Conservation (phyloP, 2,888 invertebrate species). For the Molanna angustata region DNA sequence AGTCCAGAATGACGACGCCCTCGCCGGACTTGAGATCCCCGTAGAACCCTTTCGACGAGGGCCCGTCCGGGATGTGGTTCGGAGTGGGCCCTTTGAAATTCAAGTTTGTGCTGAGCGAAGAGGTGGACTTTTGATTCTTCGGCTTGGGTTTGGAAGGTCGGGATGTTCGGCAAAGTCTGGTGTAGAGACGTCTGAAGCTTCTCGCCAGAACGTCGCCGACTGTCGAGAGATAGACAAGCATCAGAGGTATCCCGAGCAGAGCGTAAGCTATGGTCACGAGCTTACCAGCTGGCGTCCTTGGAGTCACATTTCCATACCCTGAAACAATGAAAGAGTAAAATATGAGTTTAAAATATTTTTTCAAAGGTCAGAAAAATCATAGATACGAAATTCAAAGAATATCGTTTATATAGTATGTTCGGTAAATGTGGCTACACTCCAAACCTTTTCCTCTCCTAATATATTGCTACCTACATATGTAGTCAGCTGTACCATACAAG, state of each 20-base stretch:
- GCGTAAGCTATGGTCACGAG: slow-evolving; percentile 83
- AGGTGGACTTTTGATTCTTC: slow-evolving; percentile 29
- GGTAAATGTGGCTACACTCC: no score
- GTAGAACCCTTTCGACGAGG: slow-evolving; percentile 27
- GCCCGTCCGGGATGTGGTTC: slow-evolving; percentile 27
- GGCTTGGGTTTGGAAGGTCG: slow-evolving; percentile 35
- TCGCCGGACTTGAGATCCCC: slow-evolving; percentile 41
- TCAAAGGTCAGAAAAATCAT: no score
- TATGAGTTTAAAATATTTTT: neutral
- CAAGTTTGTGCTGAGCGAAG: slow-evolving; percentile 38
- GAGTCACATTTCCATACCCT: slow-evolving; percentile 85
- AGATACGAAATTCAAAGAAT: no score
- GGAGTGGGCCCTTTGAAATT: slow-evolving; percentile 40
- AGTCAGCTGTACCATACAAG: no score
- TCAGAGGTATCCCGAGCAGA: slow-evolving; percentile 81
- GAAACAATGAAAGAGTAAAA: slow-evolving; percentile 37
- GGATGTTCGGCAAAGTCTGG: slow-evolving; percentile 50
- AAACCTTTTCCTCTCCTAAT: no score
- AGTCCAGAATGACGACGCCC: slow-evolving; percentile 42
- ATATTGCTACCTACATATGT: no score
- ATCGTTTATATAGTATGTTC: no score
- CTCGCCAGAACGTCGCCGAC: slow-evolving; percentile 83
- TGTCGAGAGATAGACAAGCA: slow-evolving; percentile 83
- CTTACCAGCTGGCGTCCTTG: slow-evolving; percentile 76
- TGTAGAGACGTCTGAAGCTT: slow-evolving; percentile 70